phyloP scores from a whole-genome alignment of 2,888 invertebrate genomes.

The Allophyes oxyacanthae region DNA sequence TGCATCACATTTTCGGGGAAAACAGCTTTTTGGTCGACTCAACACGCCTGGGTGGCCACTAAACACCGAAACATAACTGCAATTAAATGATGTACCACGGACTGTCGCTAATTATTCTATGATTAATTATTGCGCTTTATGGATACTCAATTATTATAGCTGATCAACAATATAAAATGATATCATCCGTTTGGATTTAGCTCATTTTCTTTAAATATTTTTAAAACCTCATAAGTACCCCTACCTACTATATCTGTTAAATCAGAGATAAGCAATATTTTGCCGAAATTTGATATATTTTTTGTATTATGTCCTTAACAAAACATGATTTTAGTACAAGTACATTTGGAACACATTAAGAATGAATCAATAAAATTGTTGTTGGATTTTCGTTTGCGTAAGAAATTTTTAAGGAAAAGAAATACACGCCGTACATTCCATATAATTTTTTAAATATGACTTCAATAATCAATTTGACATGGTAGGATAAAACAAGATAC shows the following conservation, averaged over 20 bases:
- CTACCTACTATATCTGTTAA: too few relatives aligned
- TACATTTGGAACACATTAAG: too few relatives aligned
- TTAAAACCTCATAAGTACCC: constrained; percentile 1
- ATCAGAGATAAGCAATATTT: neutral
- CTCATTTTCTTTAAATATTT: constrained; percentile 11
- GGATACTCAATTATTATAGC: constrained; percentile 9
- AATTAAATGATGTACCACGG: constrained; percentile 28
- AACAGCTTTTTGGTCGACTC: constrained; percentile 47
- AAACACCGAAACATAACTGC: constrained; percentile 38
- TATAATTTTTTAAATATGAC: too few relatives aligned
- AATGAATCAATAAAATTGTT: too few relatives aligned
- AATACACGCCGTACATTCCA: too few relatives aligned
- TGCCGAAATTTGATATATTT: too few relatives aligned
- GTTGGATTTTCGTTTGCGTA: too few relatives aligned
- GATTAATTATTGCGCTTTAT: constrained; percentile 17
- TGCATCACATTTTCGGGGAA: constrained; percentile 65
- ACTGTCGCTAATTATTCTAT: constrained; percentile 17
- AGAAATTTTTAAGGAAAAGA: too few relatives aligned
- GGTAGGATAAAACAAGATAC: too few relatives aligned
- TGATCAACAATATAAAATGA: constrained; percentile 5
- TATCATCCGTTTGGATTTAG: constrained; percentile 17
- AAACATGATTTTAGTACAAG: too few relatives aligned
- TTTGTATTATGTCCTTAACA: too few relatives aligned
- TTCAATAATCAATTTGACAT: too few relatives aligned
- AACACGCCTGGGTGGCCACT: constrained; percentile 49